Percentiles rank a stretch among this genome's conserved stretches.
These are phyloP conservation scores for Drosophila acutilabella DNA, from an alignment of 2,888 invertebrate species.

Conservation along the genomic window DNA sequence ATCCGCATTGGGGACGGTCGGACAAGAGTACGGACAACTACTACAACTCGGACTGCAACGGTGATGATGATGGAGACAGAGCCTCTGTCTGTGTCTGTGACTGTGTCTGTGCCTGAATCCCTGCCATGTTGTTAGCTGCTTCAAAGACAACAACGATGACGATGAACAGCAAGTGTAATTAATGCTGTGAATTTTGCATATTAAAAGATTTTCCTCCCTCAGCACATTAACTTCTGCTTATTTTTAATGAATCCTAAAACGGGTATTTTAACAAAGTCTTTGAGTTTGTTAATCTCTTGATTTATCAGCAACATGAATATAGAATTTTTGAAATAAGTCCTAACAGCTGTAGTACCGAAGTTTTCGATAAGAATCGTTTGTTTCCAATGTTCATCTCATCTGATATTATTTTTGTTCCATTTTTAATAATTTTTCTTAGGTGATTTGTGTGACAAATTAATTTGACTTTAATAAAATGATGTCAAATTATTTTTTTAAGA, in stretches of 20 bases:
- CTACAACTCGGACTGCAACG: constrained; percentile 15
- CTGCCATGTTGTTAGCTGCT: constrained; percentile 73
- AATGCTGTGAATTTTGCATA: constrained; percentile 79
- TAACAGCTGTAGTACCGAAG: no score
- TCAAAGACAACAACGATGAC: constrained; percentile 71
- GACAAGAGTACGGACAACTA: constrained; percentile 1
- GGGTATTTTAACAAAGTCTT: constrained; percentile 28
- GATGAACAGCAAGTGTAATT: constrained; percentile 77
- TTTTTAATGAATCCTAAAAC: constrained; percentile 1
- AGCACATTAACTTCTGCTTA: constrained; percentile 28
- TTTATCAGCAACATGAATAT: background rate
- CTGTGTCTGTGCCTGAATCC: constrained; percentile 21
- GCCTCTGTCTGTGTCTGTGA: background rate
- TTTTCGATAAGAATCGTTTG: no score
- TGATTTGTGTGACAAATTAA: no score
- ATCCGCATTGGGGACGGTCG: constrained; percentile 40
- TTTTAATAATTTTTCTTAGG: no score
- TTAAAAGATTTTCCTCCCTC: constrained; percentile 61
- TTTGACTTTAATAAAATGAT: background rate
- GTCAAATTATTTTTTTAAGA: background rate
- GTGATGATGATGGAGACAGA: constrained; percentile 5
- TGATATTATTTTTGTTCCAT: no score
- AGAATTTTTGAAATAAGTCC: background rate
- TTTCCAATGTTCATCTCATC: no score
- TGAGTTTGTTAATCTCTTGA: background rate